Evolutionary conservation across 2,888 invertebrate species (phyloP), one percentile per base, ranked within the genome.

Genomic region (Chorisops tibialis): DNA sequence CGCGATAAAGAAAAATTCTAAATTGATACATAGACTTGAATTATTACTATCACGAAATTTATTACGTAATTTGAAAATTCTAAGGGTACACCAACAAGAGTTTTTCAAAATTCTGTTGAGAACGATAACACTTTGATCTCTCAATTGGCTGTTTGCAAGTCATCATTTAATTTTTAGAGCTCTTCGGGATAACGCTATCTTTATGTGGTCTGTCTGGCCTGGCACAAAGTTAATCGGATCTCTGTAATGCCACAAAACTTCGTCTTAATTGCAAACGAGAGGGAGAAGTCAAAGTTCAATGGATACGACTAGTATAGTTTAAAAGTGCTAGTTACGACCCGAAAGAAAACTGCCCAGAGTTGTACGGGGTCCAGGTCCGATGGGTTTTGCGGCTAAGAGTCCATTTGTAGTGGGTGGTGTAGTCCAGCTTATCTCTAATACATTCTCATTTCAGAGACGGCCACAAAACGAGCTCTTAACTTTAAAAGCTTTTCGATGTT

Each of bases 401-500:
- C n/a, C 14, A 16, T 41, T 11, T n/a, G 7, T 9, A 37, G 37
- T 6, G 37, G 12, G 41, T 16, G 18, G 19, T 45, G 45, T 45
- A 14, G 18, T 9, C 45, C 14, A 16, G 19, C 22, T 47, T 47
- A 19, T 21, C 49, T 49, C 14, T 18, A 12, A 56, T 56, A 56
- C 30, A 43, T 56, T 56, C 30, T 43, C 56, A 43, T 56, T 45
- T 14, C 4, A 6, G 16, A 19, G 38, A 45, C 14, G 12, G 19
- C 56, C 43, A 43, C 56, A 45, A 45, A 56, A 56, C 45, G 35
- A 37, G 50, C 56, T 56, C 56, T 45, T 45, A 56, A 56, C 56
- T 43, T 56, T 56, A 56, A 56, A 56, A 56, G 56, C 56, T 19
- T 56, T 56, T 56, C 56, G 45, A 56, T 56, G 56, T 56, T 45